Percentiles rank a stretch among this genome's conserved stretches.
Conservation (phyloP, 2,113 vertebrate genomes). For the Chaetodon trifascialis region DNA sequence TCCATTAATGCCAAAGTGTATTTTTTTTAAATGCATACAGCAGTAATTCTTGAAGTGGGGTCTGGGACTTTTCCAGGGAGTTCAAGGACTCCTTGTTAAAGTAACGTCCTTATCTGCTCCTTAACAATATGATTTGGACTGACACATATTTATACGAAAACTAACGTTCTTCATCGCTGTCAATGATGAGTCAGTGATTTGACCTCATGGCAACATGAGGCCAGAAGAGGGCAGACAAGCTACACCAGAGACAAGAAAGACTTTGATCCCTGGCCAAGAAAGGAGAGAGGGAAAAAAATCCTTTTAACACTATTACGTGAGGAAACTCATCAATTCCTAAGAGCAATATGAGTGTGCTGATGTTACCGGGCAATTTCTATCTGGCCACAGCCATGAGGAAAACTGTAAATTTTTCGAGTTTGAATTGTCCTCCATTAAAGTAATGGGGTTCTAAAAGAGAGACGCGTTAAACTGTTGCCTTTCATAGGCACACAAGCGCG, state of each 20-base stretch:
- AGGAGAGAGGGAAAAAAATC: slow-evolving; percentile 31
- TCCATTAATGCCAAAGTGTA: slow-evolving; percentile 46
- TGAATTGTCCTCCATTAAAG: slow-evolving; percentile 81
- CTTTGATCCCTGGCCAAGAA: slow-evolving; percentile 56
- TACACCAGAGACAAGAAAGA: slow-evolving; percentile 52
- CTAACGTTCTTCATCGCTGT: background rate
- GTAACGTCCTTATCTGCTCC: background rate
- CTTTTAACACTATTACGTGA: slow-evolving; percentile 76
- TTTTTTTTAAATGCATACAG: slow-evolving; percentile 21
- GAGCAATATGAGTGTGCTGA: slow-evolving; percentile 67
- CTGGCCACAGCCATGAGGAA: slow-evolving; percentile 52
- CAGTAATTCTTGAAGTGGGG: slow-evolving; percentile 17
- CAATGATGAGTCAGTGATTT: background rate
- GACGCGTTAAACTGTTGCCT: slow-evolving; percentile 73
- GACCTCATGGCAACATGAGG: slow-evolving; percentile 48
- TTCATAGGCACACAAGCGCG: slow-evolving; percentile 59
- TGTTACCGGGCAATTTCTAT: slow-evolving; percentile 67
- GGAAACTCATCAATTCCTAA: slow-evolving; percentile 73
- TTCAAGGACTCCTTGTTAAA: slow-evolving; percentile 23
- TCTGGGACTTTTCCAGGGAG: background rate
- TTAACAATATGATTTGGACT: background rate
- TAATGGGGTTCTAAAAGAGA: slow-evolving; percentile 75
- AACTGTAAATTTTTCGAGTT: slow-evolving; percentile 73
- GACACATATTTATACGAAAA: background rate
- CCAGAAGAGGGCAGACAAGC: slow-evolving; percentile 82